Evolutionary conservation across 2,113 vertebrate genomes (phyloP).

Genomic region (Xenus cinereus): DNA sequence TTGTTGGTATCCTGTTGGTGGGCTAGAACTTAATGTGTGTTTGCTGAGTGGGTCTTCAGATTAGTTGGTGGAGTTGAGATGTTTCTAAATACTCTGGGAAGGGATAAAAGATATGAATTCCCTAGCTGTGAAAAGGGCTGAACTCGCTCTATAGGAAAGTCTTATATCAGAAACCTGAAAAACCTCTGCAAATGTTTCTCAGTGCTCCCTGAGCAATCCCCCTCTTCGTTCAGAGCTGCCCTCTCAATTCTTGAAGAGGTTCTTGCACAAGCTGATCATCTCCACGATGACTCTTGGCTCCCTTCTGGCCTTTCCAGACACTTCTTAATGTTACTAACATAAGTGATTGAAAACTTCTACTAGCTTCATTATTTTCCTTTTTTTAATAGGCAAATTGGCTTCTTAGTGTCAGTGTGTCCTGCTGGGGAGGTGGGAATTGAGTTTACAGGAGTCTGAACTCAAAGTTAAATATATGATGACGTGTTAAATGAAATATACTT

Average conservation of each 20-base stretch:
- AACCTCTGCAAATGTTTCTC: background rate
- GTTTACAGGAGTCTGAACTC: background rate
- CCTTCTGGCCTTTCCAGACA: background rate
- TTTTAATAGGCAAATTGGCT: background rate
- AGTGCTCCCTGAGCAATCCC: fast-evolving
- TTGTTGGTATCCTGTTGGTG: background rate
- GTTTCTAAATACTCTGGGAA: background rate
- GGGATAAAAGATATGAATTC: background rate
- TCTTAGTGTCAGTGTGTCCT: background rate
- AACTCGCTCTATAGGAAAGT: background rate
- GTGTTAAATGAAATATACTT: fast-evolving
- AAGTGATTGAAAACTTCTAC: background rate
- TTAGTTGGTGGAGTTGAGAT: background rate
- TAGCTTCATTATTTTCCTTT: background rate
- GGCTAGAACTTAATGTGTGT: fast-evolving
- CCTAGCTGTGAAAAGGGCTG: background rate
- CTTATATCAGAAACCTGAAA: background rate
- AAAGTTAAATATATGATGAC: background rate
- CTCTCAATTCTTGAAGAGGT: background rate
- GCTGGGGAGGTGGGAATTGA: background rate
- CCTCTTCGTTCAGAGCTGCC: background rate
- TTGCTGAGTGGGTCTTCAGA: background rate
- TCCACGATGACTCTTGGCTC: background rate
- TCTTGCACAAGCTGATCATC: background rate
- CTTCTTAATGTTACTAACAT: background rate